Evolutionary conservation across 1,140 invertebrate genomes (phyloP).

Genomic region (Eupristina koningsbergeri): DNA sequence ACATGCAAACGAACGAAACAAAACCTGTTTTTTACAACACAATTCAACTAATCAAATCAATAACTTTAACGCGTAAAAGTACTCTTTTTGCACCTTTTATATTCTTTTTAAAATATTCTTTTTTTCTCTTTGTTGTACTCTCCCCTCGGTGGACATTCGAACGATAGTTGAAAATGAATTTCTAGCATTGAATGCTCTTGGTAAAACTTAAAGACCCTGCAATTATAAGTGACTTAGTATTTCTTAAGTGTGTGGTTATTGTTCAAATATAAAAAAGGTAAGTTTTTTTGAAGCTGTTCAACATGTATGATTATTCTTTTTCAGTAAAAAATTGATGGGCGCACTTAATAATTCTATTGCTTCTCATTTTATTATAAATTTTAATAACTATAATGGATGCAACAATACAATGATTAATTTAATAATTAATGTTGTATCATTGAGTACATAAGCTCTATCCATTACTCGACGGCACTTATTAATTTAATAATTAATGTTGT

Average conservation of each 20-base stretch:
- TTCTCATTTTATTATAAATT: slow-evolving; percentile 35
- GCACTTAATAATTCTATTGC: slow-evolving; percentile 35
- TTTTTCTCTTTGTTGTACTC: slow-evolving; percentile 1
- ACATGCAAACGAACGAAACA: not conserved
- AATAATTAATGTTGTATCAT: no score
- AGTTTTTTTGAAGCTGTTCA: not conserved
- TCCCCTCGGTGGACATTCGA: slow-evolving; percentile 39
- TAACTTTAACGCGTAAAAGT: not conserved
- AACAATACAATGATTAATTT: no score
- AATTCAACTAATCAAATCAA: slow-evolving; percentile 24
- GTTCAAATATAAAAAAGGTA: slow-evolving; percentile 15
- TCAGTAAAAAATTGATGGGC: not conserved
- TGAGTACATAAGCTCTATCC: no score
- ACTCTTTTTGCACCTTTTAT: not conserved
- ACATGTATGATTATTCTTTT: not conserved
- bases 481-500: not conserved
- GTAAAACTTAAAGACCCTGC: no score
- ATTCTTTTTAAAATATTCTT: not conserved
- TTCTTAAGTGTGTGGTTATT: slow-evolving; percentile 22
- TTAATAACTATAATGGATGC: not conserved
- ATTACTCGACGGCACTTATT: no score
- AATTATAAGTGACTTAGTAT: not conserved
- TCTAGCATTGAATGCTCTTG: slow-evolving; percentile 13
- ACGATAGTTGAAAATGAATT: slow-evolving; percentile 14
- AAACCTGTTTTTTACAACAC: slow-evolving; percentile 15